Evolutionary conservation across 2,888 invertebrate genomes (phyloP), one percentile per base, ranked within the genome.

Genomic region (Nezara viridula): DNA sequence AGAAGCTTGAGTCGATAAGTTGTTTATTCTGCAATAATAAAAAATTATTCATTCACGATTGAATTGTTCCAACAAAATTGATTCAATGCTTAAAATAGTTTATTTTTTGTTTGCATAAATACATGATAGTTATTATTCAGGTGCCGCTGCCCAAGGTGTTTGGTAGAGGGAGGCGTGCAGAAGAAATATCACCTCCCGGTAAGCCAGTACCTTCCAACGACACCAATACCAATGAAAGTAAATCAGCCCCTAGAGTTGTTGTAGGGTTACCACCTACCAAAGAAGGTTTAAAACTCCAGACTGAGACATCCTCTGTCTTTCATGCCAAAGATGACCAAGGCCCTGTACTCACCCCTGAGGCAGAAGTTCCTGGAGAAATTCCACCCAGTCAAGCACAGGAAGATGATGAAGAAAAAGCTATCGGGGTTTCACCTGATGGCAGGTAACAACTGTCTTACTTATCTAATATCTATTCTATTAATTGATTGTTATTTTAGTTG

Each of bases 351-450:
- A 88, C 88, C 10, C 88, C 88, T 47, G 88, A 88, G 73, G 73
- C 73, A 44, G 88, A 73, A 47, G 12, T 73, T 21, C 88, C 73
- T 73, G 86, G 86, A 55, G 86, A 86, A n/a, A 81, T 81, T 81
- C 50, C 86, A 50, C 50, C 86, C 47, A 50, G 47, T 10, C 90
- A 90, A 91, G 81, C 91, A 89, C 95, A 95, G 90, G 95, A 96
- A 86, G 98, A 97, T 90, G 98, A 98, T 91, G 95, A 95, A 90
- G 98, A 98, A 92, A 97, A 98, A 92, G 98, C 98, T 0, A 96
- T 98, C 73, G 98, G 97, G 85, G 96, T 97, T 91, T 98, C 98
- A 50, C 98, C 98, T 0, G 98, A 98, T 93, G 98, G 98, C 91
- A 95, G 98, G 93, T 96, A 90, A 90, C 40, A 50, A 66, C 50